Percentiles rank a stretch among this genome's conserved stretches.
phyloP scores from a whole-genome alignment of 2,113 vertebrate genomes.

The Grantiella picta region DNA sequence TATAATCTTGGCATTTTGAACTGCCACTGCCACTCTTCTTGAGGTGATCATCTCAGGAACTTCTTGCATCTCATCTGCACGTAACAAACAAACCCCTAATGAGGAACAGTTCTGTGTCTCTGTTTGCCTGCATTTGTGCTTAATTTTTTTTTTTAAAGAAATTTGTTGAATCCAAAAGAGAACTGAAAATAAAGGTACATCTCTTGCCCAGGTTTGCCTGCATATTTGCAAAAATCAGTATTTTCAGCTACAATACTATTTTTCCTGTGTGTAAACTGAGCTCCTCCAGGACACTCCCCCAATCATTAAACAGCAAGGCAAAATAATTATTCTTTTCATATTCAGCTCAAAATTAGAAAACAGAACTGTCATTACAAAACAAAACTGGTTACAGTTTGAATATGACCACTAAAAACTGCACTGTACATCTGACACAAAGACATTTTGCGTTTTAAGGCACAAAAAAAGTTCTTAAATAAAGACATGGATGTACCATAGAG shows the following conservation, averaged over 20 bases:
- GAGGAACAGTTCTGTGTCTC: not conserved
- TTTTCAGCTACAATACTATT: not conserved
- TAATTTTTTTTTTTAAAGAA: not conserved
- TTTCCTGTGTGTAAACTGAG: not conserved
- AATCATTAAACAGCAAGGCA: not conserved
- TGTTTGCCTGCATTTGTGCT: not conserved
- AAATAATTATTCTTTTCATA: not conserved
- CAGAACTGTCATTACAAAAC: not conserved
- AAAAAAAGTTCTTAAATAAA: not conserved
- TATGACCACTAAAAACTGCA: not conserved
- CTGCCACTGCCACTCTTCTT: not conserved
- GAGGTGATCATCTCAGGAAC: not conserved
- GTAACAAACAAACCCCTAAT: not conserved
- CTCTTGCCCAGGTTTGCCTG: not conserved
- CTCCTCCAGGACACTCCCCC: not conserved
- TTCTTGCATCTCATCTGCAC: not conserved
- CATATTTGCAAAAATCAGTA: not conserved
- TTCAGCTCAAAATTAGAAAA: not conserved
- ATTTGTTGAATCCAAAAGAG: not conserved
- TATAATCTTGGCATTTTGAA: not conserved
- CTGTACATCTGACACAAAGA: not conserved
- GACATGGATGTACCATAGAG: not conserved
- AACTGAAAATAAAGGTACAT: not conserved
- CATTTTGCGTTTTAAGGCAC: not conserved
- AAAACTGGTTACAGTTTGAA: not conserved